Evolutionary conservation across 2,888 invertebrate genomes (phyloP).

Genomic region (Acanthosoma haemorrhoidale): DNA sequence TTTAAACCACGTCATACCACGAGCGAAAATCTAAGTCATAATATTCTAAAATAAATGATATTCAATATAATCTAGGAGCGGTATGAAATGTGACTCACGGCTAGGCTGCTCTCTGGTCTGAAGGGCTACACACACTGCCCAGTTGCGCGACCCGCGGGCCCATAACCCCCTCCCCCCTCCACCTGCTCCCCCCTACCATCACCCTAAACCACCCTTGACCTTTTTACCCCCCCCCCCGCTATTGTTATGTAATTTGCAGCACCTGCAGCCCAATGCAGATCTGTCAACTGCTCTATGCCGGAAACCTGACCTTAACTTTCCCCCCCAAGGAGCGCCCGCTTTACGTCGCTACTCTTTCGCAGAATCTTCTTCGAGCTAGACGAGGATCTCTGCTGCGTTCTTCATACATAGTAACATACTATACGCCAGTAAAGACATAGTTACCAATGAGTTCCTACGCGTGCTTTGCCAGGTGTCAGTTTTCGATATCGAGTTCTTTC

Average conservation of each 20-base stretch:
- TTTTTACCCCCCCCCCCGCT: constrained; percentile 5
- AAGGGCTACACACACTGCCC: background rate
- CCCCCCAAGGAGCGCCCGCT: too few species aligned
- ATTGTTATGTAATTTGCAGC: constrained; percentile 2
- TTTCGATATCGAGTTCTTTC: too few species aligned
- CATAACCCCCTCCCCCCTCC: constrained; percentile 13
- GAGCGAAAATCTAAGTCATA: too few species aligned
- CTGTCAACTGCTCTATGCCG: background rate
- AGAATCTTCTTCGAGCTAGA: too few species aligned
- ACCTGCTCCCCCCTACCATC: background rate
- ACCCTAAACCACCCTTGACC: constrained; percentile 14
- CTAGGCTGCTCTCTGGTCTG: background rate
- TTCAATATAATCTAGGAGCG: background rate
- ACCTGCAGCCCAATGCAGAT: constrained; percentile 7
- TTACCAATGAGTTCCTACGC: too few species aligned
- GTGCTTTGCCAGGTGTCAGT: too few species aligned
- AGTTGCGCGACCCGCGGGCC: background rate
- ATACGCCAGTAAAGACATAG: too few species aligned
- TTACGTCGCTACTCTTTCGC: too few species aligned
- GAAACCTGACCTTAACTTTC: background rate
- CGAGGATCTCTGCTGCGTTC: too few species aligned
- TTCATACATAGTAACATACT: too few species aligned
- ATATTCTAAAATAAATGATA: background rate
- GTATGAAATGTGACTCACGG: background rate
- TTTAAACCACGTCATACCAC: too few species aligned